Conservation (phyloP, 1,140 invertebrate genomes). For the Zeugodacus cucurbitae region DNA sequence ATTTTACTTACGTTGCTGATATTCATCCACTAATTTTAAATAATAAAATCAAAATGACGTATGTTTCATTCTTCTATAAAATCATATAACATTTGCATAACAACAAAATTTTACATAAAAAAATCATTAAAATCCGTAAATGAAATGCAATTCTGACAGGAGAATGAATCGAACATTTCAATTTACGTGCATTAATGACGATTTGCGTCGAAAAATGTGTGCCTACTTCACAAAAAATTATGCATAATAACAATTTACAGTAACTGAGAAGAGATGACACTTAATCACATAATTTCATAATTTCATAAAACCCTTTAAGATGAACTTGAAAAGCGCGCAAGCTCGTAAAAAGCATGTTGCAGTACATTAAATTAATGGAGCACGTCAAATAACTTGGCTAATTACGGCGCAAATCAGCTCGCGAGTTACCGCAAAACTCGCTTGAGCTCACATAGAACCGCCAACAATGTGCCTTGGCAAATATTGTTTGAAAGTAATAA, state of each 20-base stretch:
- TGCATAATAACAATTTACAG: background rate
- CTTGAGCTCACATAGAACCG: background rate
- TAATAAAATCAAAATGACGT: no score
- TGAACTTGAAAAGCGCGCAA: conserved; percentile 48
- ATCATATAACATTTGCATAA: no score
- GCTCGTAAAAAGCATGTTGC: conserved; percentile 47
- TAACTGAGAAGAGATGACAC: background rate
- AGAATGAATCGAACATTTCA: no score
- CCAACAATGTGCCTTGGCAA: background rate
- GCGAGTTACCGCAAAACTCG: background rate
- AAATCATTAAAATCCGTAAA: no score
- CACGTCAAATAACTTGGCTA: conserved; percentile 62
- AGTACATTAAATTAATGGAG: conserved; percentile 61
- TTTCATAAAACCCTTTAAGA: conserved; percentile 45
- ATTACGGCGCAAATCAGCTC: conserved; percentile 48
- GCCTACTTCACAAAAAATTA: conserved; percentile 25
- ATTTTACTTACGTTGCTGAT: no score
- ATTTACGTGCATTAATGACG: no score
- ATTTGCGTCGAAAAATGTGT: background rate
- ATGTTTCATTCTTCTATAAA: no score
- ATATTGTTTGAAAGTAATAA: background rate
- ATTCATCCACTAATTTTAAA: no score
- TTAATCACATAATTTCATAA: conserved; percentile 35
- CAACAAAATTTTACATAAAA: no score
- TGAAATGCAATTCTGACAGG: no score